Conservation (phyloP, 2,888 invertebrate genomes). For the Phengaris arion region DNA sequence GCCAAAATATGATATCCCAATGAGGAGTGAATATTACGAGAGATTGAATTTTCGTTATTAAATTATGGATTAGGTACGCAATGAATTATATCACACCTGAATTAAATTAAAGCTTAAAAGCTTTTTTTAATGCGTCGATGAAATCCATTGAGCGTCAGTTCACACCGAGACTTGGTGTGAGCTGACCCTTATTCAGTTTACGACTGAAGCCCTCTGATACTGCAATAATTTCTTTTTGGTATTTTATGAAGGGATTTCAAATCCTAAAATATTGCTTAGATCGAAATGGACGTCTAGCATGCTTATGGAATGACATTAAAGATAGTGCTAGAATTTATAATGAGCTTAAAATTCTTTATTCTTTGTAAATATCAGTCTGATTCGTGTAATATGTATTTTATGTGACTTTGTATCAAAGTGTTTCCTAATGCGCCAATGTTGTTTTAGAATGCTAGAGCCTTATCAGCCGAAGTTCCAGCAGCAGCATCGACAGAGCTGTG, state of each 20-base stretch:
- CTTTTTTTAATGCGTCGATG: slow-evolving; percentile 1
- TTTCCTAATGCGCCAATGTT: slow-evolving; percentile 9
- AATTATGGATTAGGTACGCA: not conserved
- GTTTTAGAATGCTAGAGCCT: slow-evolving; percentile 88
- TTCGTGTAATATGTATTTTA: too few species aligned
- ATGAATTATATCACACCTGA: not conserved
- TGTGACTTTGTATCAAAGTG: not conserved
- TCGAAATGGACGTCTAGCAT: too few species aligned
- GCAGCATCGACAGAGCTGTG: slow-evolving; percentile 89
- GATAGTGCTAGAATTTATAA: too few species aligned
- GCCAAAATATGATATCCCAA: too few species aligned
- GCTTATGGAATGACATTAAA: too few species aligned
- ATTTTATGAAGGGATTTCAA: too few species aligned
- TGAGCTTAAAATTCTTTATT: too few species aligned
- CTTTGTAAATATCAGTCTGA: too few species aligned
- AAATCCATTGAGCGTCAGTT: not conserved
- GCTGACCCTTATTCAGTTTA: not conserved
- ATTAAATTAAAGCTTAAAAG: slow-evolving; percentile 5
- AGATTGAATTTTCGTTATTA: not conserved
- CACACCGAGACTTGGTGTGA: too few species aligned
- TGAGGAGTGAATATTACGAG: not conserved
- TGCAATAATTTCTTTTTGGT: too few species aligned
- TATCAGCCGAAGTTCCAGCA: slow-evolving; percentile 95
- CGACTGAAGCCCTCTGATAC: not conserved
- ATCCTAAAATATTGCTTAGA: too few species aligned